Conservation (phyloP, 2,113 vertebrate genomes). For the Hippocampus barbouri region DNA sequence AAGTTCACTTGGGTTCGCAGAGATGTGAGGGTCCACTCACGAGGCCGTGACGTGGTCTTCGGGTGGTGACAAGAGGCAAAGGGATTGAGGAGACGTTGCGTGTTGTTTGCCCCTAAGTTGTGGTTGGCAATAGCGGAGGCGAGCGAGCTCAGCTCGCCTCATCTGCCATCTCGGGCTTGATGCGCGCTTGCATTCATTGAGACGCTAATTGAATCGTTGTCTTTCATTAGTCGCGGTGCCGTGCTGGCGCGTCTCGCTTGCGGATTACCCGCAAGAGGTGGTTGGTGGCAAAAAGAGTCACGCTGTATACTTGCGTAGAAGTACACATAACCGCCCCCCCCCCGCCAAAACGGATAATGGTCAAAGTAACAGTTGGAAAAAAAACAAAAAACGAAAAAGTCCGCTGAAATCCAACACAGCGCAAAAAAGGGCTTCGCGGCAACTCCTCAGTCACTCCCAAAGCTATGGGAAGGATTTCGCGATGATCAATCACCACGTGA, state of each 20-base stretch:
- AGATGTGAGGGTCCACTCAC: slow-evolving; percentile 9
- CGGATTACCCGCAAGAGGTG: slow-evolving; percentile 50
- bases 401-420: no score
- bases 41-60: slow-evolving; percentile 45
- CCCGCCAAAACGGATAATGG: no score
- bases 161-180: slow-evolving; percentile 64
- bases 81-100: slow-evolving; percentile 46
- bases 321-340: no score
- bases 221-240: slow-evolving; percentile 78
- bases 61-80: slow-evolving; percentile 43
- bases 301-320: not conserved
- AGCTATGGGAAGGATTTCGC: no score
- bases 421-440: no score
- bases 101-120: slow-evolving; percentile 56
- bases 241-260: slow-evolving; percentile 61
- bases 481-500: no score
- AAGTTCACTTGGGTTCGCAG: slow-evolving; percentile 42
- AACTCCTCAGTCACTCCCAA: no score
- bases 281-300: not conserved
- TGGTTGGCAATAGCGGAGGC: slow-evolving; percentile 56
- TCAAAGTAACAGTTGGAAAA: no score
- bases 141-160: slow-evolving; percentile 55
- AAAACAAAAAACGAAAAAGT: no score
- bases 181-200: slow-evolving; percentile 74
- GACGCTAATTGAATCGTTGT: slow-evolving; percentile 80